Conservation (phyloP, 2,888 invertebrate genomes). For the Pyrrhosoma nymphula region DNA sequence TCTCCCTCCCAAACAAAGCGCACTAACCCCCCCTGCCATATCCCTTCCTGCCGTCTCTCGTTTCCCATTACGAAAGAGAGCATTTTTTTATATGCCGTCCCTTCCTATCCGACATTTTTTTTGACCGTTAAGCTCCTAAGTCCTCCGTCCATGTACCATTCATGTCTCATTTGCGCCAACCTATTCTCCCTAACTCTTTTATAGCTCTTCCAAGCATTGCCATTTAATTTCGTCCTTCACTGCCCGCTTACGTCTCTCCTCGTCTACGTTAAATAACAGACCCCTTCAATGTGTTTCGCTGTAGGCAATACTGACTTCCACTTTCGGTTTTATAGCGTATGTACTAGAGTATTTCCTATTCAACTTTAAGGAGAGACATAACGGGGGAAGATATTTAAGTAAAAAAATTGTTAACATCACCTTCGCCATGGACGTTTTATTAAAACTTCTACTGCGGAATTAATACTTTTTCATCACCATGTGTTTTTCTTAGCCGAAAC, state of each 20-base stretch:
- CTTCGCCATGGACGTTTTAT: too few relatives aligned
- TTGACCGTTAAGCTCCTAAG: not conserved
- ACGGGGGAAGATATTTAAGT: too few relatives aligned
- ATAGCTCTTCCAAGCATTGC: not conserved
- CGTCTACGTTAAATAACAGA: not conserved
- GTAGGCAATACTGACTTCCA: not conserved
- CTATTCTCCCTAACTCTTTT: slow-evolving; percentile 15
- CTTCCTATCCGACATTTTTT: not conserved
- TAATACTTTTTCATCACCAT: too few relatives aligned
- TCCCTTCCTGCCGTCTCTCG: not conserved
- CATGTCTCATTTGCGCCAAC: not conserved
- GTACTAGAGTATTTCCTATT: not conserved
- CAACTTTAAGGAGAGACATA: too few relatives aligned
- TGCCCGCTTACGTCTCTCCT: not conserved
- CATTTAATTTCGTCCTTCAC: not conserved
- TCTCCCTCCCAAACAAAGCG: not conserved
- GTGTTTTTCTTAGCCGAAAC: too few relatives aligned
- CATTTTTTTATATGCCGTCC: not conserved
- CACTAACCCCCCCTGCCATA: not conserved
- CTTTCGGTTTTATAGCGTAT: not conserved
- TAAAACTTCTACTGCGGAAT: too few relatives aligned
- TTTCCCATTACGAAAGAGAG: slow-evolving; percentile 35
- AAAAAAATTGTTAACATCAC: too few relatives aligned
- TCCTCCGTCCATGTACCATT: not conserved
- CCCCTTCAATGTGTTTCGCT: too few relatives aligned